Base-by-base conservation (phyloP, 1,140 invertebrate genomes). In the Saccostrea echinata region DNA sequence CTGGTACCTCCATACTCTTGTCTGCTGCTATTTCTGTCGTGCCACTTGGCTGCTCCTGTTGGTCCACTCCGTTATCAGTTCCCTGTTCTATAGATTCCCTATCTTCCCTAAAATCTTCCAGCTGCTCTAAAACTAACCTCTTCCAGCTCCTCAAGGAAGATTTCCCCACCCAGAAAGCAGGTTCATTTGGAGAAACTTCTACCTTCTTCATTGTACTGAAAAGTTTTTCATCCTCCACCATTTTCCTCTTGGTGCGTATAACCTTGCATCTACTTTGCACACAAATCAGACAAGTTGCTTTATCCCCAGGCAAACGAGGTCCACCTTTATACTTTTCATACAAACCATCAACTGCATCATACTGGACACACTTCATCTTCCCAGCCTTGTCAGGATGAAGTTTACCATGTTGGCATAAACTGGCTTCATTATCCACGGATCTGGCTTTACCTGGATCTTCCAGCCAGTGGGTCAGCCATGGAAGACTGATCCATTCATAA, bases 401-500 rank as follows among this genome's bases (percentile, higher is more conserved):
- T 84, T 93, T 95, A 21, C 87, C 83, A 85, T 96, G 96, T 3
- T 91, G 90, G 93, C 96, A 96, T 18, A 95, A 87, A 27, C 95
- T 92, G n/a, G 55, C 85, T 11, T 93, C 93, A 91, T 96, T 96
- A 86, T 96, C 95, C 24, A 96, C 95, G 16, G 94, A 91, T 43
- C 92, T 85, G 13, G 95, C 92, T 80, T 94, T 92, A 0, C 85
- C 76, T 18, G 92, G 92, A 51, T 93, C 93, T 51, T 91, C 88
- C 8, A 96, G 91, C 93, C 96, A 95, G 84, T 95, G 96, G 4
- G 91, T 92, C 18, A 96, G 87, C 96, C 96, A 96, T 33, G 95
- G 94, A 4, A 91, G 94, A 24, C 95, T 93, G 55, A 96, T 91
- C 95, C 96, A 96, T 84, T 96, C 95, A 89, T 94, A 96, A 11